Percentiles rank a stretch among this genome's conserved stretches.
Conservation (phyloP, 2,888 invertebrate genomes). For the Cheilosia vulpina region DNA sequence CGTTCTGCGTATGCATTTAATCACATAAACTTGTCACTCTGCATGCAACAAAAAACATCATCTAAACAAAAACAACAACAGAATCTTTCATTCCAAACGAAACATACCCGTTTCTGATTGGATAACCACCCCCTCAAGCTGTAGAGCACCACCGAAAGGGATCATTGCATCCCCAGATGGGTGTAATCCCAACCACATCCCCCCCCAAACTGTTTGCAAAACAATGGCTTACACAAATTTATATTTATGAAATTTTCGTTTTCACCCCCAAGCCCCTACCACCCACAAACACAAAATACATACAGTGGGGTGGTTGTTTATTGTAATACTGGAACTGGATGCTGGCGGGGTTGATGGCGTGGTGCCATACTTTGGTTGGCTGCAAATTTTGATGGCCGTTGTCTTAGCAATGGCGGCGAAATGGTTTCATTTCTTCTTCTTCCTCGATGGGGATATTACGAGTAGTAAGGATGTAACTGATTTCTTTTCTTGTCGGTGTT, state of each 20-base stretch:
- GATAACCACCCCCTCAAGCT: conserved; percentile 68
- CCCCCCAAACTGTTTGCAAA: conserved; percentile 26
- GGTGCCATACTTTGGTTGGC: conserved; percentile 71
- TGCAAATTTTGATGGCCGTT: conserved; percentile 65
- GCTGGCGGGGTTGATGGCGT: conserved; percentile 49
- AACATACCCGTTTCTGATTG: conserved; percentile 58
- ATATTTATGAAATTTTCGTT: conserved; percentile 69
- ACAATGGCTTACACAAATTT: conserved; percentile 68
- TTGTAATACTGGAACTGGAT: conserved; percentile 34
- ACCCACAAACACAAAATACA: background rate
- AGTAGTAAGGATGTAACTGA: conserved; percentile 29
- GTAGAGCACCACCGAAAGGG: conserved; percentile 51
- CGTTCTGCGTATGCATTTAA: conserved; percentile 4
- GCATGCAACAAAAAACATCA: background rate
- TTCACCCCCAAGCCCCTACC: conserved; percentile 19
- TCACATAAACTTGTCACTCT: conserved; percentile 13
- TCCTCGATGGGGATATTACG: background rate
- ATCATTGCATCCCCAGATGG: conserved; percentile 34
- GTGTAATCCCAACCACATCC: conserved; percentile 1
- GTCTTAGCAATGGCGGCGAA: conserved; percentile 67
- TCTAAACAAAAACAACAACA: conserved; percentile 2
- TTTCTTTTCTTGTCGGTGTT: conserved; percentile 17
- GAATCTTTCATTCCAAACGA: background rate
- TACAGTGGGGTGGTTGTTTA: conserved; percentile 38
- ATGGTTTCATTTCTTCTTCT: conserved; percentile 54